phyloP scores from a whole-genome alignment of 2,113 vertebrate genomes.

The Sphyrna mokarran region DNA sequence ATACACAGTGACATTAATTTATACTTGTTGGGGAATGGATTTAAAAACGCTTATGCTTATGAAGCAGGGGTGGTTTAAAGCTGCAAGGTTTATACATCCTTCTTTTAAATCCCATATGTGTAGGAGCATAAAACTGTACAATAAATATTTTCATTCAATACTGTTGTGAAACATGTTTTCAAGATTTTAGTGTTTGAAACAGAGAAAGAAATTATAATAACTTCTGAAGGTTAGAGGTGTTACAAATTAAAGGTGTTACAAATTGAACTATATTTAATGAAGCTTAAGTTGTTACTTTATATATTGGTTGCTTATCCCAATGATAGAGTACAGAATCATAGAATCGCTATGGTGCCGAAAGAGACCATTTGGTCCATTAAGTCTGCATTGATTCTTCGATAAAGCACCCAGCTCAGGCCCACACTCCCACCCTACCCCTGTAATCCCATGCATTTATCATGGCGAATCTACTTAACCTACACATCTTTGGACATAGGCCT shows the following conservation, averaged over 20 bases:
- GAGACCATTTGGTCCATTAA: too few relatives aligned
- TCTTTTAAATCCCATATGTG: constrained; percentile 7
- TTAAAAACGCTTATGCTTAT: neutral
- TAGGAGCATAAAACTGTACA: neutral
- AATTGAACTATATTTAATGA: neutral
- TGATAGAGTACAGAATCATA: neutral
- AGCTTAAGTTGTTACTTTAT: neutral
- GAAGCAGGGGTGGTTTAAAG: neutral
- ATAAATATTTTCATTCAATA: neutral
- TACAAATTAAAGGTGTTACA: neutral
- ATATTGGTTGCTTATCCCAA: neutral
- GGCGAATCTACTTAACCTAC: too few relatives aligned
- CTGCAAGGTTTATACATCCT: neutral
- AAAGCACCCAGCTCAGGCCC: too few relatives aligned
- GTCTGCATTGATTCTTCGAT: too few relatives aligned
- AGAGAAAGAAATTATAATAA: neutral
- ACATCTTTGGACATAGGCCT: too few relatives aligned
- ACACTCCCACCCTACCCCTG: too few relatives aligned
- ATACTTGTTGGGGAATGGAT: neutral
- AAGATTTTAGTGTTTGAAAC: neutral
- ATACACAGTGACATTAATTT: neutral
- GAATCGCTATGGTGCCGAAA: too few relatives aligned
- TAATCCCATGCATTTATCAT: too few relatives aligned
- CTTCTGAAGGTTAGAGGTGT: neutral
- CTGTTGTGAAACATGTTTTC: neutral